These are phyloP conservation scores for Acrobasis suavella DNA, from an alignment of 2,888 invertebrate species.

Conservation along the genomic window DNA sequence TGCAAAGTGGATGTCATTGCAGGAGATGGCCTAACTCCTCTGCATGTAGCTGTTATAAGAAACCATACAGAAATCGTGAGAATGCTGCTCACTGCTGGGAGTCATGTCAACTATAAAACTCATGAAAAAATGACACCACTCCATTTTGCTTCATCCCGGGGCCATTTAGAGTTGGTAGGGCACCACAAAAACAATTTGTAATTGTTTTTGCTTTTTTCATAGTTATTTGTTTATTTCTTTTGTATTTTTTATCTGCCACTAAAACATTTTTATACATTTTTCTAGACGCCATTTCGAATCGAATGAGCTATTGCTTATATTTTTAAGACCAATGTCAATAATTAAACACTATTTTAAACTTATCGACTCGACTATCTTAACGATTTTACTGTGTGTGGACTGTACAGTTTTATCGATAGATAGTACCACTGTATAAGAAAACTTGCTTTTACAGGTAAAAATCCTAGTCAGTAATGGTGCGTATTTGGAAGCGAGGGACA, in stretches of 20 bases:
- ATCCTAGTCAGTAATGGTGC: slow-evolving; percentile 79
- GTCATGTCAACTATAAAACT: slow-evolving; percentile 83
- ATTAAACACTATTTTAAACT: no score
- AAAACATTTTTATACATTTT: no score
- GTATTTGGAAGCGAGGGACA: slow-evolving; percentile 83
- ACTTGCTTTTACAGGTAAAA: slow-evolving; percentile 63
- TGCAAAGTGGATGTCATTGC: slow-evolving; percentile 85
- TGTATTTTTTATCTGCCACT: no score
- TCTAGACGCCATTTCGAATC: no score
- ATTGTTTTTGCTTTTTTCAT: no score
- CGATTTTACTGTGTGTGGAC: no score
- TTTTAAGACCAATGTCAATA: no score
- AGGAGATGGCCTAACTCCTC: slow-evolving; percentile 84
- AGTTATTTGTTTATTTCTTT: no score
- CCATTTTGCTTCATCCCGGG: slow-evolving; percentile 84
- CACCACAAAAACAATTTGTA: no score
- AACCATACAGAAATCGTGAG: slow-evolving; percentile 82
- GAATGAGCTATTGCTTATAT: no score
- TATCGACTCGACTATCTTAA: no score
- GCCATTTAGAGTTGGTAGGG: slow-evolving; percentile 76
- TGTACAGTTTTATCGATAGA: no score
- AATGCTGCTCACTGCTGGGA: slow-evolving; percentile 80
- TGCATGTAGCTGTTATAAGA: slow-evolving; percentile 85
- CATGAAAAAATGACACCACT: slow-evolving; percentile 84
- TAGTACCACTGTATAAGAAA: neutral